Conservation (phyloP, 2,797 vertebrate species). For the Falco rusticolus region DNA sequence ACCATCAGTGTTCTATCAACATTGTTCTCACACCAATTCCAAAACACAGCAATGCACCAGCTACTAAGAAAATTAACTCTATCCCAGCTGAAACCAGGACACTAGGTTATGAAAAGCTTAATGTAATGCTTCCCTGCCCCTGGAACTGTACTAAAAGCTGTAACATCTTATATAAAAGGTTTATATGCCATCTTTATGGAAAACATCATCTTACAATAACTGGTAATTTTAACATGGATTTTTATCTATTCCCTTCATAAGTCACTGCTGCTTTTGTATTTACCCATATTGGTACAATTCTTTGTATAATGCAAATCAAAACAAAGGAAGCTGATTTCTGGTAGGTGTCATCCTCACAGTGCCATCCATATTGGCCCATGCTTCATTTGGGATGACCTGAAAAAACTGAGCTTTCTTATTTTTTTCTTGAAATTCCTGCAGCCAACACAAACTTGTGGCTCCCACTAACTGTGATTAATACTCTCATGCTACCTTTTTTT, state of each 20-base stretch:
- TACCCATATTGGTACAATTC: not conserved
- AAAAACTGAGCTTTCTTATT: not conserved
- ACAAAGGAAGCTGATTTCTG: not conserved
- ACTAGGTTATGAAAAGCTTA: not conserved
- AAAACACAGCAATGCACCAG: too few species aligned
- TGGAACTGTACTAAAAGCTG: not conserved
- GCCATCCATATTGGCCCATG: not conserved
- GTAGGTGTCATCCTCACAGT: not conserved
- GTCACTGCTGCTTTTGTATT: not conserved
- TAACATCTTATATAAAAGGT: not conserved
- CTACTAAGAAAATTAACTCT: too few species aligned
- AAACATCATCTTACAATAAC: not conserved
- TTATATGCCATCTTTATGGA: not conserved
- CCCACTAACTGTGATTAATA: not conserved
- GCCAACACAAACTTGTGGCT: not conserved
- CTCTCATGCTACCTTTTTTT: not conserved
- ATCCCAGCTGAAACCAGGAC: too few species aligned
- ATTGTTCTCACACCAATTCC: too few species aligned
- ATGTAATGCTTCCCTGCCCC: not conserved
- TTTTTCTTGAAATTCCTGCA: not conserved
- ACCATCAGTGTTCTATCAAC: too few species aligned
- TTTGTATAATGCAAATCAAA: not conserved
- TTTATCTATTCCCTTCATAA: not conserved
- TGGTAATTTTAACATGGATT: not conserved
- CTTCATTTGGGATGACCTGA: not conserved